Evolutionary conservation across 1,140 invertebrate genomes (phyloP), one percentile per base, ranked within the genome.

Genomic region (Neuroterus valhalla): DNA sequence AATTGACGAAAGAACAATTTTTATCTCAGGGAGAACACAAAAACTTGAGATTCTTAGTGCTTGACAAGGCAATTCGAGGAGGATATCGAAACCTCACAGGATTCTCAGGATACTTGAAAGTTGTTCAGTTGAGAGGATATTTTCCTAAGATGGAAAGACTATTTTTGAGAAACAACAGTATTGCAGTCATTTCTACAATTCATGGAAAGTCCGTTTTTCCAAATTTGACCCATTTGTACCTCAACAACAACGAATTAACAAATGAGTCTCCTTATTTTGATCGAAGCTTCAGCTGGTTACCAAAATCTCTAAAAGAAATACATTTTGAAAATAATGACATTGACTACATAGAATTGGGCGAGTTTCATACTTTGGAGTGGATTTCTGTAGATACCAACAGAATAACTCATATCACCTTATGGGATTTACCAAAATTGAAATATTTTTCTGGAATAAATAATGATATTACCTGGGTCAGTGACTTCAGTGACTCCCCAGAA

Each of bases 91-190:
- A 62, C n/a, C 55, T 31, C 8, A 62, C 55, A 6, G 21, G 55
- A 38, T 62, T 62, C n/a, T 31, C 10, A 23, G 23, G 23, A 15
- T 62, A 62, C 8, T 26, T 62, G 31, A 62, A 62, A 62, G 31
- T 62, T 62, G 1, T 62, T 3, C 3, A 62, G 31, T n/a, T 62
- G 1, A 62, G 31, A 5, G 55, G 55, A 3, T 5, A 62, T 62
- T 62, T 62, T 62, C 55, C 55, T 3, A 62, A 62, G n/a, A 31
- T 62, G 26, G 55, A 62, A 31, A 62, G 31, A 62, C 31, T 62
- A 3, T 62, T 15, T n/a, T 15, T 62, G 0, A 31, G 55, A n/a
- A 62, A 62, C n/a, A 62, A 62, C n/a, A 62, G 55, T 62, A 62
- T 62, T 15, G 26, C 21, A 15, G 31, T 62, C 14, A 62, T 62